These are phyloP conservation scores for Pipra filicauda DNA, from an alignment of 2,113 vertebrate species.

Conservation along the genomic window DNA sequence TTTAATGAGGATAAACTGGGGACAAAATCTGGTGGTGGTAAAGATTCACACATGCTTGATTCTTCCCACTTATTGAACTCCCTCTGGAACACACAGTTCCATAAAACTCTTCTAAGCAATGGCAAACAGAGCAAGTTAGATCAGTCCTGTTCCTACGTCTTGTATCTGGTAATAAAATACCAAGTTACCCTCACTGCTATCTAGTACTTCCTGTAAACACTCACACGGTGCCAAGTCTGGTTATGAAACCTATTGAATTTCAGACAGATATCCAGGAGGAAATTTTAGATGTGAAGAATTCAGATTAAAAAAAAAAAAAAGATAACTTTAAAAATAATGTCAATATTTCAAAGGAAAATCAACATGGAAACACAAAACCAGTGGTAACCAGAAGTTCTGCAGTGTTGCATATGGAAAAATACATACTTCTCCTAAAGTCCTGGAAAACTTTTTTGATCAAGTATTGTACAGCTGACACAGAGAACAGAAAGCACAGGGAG, in stretches of 20 bases:
- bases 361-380: background rate
- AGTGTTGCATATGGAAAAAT: background rate
- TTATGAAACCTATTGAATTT: background rate
- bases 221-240: accelerated
- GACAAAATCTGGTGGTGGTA: background rate
- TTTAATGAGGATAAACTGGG: background rate
- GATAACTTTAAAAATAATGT: background rate
- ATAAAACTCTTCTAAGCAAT: background rate
- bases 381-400: background rate
- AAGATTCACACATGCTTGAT: background rate
- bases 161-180: background rate
- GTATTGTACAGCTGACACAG: background rate
- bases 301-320: accelerated
- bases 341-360: background rate
- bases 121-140: background rate
- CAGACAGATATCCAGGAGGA: background rate
- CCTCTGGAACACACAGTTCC: background rate
- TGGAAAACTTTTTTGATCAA: background rate
- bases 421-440: background rate
- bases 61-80: background rate
- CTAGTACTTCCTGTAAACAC: background rate
- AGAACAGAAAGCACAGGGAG: background rate
- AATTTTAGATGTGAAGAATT: background rate
- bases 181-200: background rate
- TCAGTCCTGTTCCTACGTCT: background rate